A percentile compares a stretch with the other conserved stretches of the same genome.
Evolutionary conservation across 2,113 vertebrate genomes (phyloP).

Genomic region (Mus spicilegus): DNA sequence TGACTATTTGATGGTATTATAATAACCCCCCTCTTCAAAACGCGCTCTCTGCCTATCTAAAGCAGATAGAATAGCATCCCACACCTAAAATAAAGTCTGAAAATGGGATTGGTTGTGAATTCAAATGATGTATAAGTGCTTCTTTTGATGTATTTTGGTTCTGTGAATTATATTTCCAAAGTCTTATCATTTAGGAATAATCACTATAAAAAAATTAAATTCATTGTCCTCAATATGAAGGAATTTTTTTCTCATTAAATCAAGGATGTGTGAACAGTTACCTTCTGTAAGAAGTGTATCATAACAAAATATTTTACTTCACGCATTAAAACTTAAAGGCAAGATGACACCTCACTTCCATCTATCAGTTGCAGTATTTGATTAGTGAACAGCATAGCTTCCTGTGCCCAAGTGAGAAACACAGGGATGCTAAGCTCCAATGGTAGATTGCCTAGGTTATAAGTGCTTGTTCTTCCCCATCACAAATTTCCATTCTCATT

Average conservation of each 20-base stretch:
- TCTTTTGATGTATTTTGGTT: neutral
- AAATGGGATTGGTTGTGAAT: neutral
- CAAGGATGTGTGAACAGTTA: neutral
- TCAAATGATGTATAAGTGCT: neutral
- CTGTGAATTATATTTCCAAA: neutral
- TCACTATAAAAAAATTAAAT: constrained; percentile 32
- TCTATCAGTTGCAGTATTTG: neutral
- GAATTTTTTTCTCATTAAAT: neutral
- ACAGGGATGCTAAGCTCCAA: neutral
- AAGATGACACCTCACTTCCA: neutral
- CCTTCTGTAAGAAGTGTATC: neutral
- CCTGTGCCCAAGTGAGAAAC: neutral
- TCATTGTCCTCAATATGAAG: neutral
- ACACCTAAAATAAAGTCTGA: neutral
- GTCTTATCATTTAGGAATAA: neutral
- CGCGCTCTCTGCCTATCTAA: constrained; percentile 63
- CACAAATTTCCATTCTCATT: neutral
- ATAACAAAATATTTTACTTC: neutral
- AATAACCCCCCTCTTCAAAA: constrained; percentile 75
- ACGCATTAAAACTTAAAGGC: neutral
- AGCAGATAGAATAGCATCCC: constrained; percentile 58
- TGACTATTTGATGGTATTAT: constrained; percentile 70
- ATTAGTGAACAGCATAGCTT: neutral
- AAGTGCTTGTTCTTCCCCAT: neutral
- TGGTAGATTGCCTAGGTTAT: neutral